Base-by-base conservation (phyloP, 2,888 invertebrate species). In the Ectobius pallidus region DNA sequence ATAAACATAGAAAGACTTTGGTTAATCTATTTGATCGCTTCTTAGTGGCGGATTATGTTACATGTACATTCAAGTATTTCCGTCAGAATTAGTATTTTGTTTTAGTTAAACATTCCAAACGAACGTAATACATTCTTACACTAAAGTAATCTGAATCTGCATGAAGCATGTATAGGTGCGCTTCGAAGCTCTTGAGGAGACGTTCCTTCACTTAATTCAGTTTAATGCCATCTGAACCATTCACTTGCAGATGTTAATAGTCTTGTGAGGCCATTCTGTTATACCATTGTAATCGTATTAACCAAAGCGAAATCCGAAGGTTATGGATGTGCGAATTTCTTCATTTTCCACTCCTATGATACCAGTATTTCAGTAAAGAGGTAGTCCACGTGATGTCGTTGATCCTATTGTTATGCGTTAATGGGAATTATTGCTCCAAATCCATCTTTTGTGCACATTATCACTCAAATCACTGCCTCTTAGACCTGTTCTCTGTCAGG, bases 401-500 rank as follows among this genome's bases (percentile, higher is more conserved):
- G 9, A 18, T 14, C n/a, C 22, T 62, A 20, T 62, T 39, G 34
- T 62, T 32, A 14, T 1, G 22, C 1, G 14, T 58, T 25, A 58
- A 58, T 25, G n/a, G 27, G 18, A 58, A n/a, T n/a, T 58, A 25
- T 58, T 9, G 6, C 62, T 62, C 39, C 7, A 62, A 39, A 62
- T 39, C 62, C 62, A 34, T 62, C 62, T 39, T 62, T 62, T 62
- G 62, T 62, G 22, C 39, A 34, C 1, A 61, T 61, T 25, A 27
- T 39, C 20, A 18, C 34, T 20, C 58, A 58, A 27, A 58, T 58
- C 27, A 30, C 11, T 16, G 16, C 27, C 58, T 58, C 52, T 52
- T 6, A 16, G 30, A 52, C 27, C 30, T 16, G 14, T n/a, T 25
- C 22, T 22, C 39, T 62, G 39, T 62, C 62, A 62, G 62, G 20